Conservation (phyloP, 2,888 invertebrate genomes). For the Mesorhabditis spiculigera region DNA sequence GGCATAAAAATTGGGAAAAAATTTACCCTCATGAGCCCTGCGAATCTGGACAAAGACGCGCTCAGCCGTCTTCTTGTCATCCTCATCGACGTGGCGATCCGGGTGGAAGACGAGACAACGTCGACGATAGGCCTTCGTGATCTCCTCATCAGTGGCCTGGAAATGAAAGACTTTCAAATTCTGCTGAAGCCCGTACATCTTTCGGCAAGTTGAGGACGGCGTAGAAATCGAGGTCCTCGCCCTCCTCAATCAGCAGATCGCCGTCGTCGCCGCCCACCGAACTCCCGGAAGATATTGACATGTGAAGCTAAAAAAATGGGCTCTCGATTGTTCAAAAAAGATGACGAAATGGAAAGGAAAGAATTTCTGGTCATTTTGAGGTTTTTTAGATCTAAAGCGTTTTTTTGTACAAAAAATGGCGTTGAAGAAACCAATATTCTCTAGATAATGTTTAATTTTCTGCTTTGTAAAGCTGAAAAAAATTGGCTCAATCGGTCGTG, state of each 20-base stretch:
- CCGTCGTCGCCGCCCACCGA: constrained; percentile 38
- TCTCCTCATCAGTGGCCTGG: constrained; percentile 87
- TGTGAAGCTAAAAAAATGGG: constrained; percentile 7
- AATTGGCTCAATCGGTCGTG: too few species aligned
- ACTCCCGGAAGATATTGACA: constrained; percentile 39
- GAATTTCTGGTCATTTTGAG: too few species aligned
- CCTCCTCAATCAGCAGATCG: constrained; percentile 38
- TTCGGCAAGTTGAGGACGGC: constrained; percentile 52
- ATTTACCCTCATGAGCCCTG: constrained; percentile 81
- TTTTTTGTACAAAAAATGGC: too few species aligned
- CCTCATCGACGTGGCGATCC: constrained; percentile 84
- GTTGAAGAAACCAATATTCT: too few species aligned
- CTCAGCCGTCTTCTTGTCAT: constrained; percentile 81
- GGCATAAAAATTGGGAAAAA: not conserved
- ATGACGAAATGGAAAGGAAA: not conserved
- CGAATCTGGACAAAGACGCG: constrained; percentile 86
- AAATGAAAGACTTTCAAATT: constrained; percentile 25
- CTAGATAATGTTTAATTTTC: too few species aligned
- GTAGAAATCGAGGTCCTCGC: constrained; percentile 54
- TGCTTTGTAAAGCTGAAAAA: too few species aligned
- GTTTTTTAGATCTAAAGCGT: too few species aligned
- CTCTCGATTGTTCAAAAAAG: not conserved
- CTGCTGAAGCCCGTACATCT: constrained; percentile 36
- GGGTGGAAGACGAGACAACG: constrained; percentile 92
- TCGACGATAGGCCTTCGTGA: constrained; percentile 84